Evolutionary conservation across 2,797 vertebrate genomes (phyloP).

Genomic region (Sebastes minor): DNA sequence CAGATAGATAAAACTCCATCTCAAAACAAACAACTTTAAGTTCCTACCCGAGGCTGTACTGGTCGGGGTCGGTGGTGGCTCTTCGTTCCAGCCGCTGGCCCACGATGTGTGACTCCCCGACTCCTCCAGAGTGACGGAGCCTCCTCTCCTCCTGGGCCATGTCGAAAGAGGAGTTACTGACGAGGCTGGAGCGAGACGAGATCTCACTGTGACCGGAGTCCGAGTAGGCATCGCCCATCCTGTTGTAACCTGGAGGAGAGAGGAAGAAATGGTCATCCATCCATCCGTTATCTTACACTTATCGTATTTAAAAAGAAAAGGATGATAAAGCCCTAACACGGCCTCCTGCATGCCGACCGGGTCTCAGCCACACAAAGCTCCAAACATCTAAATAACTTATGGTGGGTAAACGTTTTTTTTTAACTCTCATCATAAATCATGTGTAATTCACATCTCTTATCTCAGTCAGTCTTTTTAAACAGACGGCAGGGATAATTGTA

Average conservation of each 20-base stretch:
- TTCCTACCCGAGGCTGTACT: constrained; percentile 94
- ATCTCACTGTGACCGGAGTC: constrained; percentile 98
- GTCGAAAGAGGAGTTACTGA: constrained; percentile 98
- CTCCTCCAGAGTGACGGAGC: constrained; percentile 90
- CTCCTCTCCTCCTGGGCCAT: constrained; percentile 92
- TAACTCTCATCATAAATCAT: background rate
- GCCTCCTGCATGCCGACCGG: background rate
- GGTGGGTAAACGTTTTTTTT: background rate
- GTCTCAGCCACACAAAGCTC: background rate
- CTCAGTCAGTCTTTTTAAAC: constrained; percentile 8
- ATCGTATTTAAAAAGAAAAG: background rate
- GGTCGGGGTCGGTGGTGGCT: constrained; percentile 90
- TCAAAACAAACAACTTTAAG: rapidly evolving
- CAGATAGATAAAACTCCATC: background rate
- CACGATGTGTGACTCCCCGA: constrained; percentile 86
- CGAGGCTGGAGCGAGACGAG: constrained; percentile 96
- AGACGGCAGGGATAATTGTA: constrained; percentile 20
- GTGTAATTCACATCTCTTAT: background rate
- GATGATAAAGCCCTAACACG: background rate
- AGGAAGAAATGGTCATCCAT: background rate
- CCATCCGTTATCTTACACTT: no score
- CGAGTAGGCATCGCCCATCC: constrained; percentile 92
- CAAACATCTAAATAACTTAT: background rate
- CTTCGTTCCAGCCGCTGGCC: constrained; percentile 90
- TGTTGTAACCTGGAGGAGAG: constrained; percentile 83